Percentiles rank a stretch among this genome's conserved stretches.
phyloP scores from a whole-genome alignment of 2,113 vertebrate genomes.

The Cryptomyrus ogoouensis region DNA sequence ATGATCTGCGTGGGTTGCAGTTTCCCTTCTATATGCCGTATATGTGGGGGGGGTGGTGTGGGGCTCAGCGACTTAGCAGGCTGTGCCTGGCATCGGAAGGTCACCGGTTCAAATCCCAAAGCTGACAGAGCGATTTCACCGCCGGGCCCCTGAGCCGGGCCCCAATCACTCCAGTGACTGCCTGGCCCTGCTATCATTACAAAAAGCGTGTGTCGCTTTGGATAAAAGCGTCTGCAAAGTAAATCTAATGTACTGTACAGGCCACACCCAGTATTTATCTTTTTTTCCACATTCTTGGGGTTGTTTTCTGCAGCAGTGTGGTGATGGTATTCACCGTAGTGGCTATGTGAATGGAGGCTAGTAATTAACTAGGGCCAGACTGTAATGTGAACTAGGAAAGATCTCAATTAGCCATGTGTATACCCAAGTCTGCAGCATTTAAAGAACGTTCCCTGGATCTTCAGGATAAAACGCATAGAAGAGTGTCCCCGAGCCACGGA shows the following conservation, averaged over 20 bases:
- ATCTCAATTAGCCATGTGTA: background rate
- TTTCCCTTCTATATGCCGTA: background rate
- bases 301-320: background rate
- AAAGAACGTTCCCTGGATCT: background rate
- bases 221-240: background rate
- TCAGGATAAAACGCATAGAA: background rate
- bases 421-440: background rate
- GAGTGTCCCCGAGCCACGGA: background rate
- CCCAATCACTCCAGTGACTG: background rate
- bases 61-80: background rate
- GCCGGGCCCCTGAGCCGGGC: background rate
- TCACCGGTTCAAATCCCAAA: background rate
- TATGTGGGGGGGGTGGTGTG: background rate
- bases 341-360: background rate
- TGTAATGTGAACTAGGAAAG: background rate
- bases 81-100: background rate
- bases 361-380: background rate
- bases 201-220: background rate
- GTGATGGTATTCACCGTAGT: background rate
- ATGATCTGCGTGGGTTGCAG: background rate
- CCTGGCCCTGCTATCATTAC: background rate
- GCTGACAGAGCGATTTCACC: background rate
- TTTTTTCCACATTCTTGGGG: background rate
- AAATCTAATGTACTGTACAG: background rate
- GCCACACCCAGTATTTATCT: background rate